Evolutionary conservation across 2,888 invertebrate genomes (phyloP).

Genomic region (Calliopum simillimum): DNA sequence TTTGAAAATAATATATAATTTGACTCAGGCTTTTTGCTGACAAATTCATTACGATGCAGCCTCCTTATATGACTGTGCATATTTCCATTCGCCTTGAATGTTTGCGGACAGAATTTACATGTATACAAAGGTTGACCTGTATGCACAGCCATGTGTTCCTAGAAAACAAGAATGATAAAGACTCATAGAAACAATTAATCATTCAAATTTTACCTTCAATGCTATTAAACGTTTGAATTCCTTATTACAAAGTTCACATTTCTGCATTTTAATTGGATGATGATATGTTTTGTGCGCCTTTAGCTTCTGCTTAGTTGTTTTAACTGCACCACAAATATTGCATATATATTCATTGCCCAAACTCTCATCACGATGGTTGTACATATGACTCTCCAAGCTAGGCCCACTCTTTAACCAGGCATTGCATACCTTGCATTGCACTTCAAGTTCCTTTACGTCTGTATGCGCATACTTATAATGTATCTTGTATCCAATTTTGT

Average conservation of each 20-base stretch:
- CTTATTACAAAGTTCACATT: slow-evolving; percentile 44
- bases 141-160: too few species aligned
- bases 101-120: too few species aligned
- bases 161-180: neutral
- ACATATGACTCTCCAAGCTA: slow-evolving; percentile 52
- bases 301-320: slow-evolving; percentile 50
- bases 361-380: slow-evolving; percentile 52
- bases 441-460: slow-evolving; percentile 53
- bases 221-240: too few species aligned
- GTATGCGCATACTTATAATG: slow-evolving; percentile 52
- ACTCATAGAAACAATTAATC: neutral
- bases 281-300: slow-evolving; percentile 54
- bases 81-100: too few species aligned
- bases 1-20: too few species aligned
- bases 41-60: too few species aligned
- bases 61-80: too few species aligned
- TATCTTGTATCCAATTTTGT: slow-evolving; percentile 53
- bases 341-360: slow-evolving; percentile 51
- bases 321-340: slow-evolving; percentile 49
- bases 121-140: too few species aligned
- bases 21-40: too few species aligned
- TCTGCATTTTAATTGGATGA: slow-evolving; percentile 50
- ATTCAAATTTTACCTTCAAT: too few species aligned
- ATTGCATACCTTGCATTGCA: slow-evolving; percentile 50
- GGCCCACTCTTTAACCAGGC: slow-evolving; percentile 54